phyloP scores from a whole-genome alignment of 2,888 invertebrate genomes.

The Meghimatium bilineatum region DNA sequence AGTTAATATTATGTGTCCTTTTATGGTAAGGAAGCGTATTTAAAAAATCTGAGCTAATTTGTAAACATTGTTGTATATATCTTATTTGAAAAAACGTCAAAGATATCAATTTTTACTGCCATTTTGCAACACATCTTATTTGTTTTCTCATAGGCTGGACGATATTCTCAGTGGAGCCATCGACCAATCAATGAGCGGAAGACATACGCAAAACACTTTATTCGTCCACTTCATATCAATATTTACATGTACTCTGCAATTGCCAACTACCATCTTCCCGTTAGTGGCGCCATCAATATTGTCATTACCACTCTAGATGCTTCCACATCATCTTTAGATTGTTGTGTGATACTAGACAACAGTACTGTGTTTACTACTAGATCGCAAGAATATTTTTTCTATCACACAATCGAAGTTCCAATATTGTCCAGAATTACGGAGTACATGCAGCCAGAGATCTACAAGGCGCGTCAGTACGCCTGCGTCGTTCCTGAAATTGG shows the following conservation, averaged over 20 bases:
- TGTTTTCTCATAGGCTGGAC: constrained; percentile 9
- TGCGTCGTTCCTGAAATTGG: constrained; percentile 47
- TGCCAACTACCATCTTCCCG: constrained; percentile 42
- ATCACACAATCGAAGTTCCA: constrained; percentile 37
- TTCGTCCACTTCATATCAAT: constrained; percentile 3
- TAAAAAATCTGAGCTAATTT: too few relatives aligned
- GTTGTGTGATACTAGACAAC: constrained; percentile 46
- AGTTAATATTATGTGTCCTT: too few relatives aligned
- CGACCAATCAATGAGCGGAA: not conserved
- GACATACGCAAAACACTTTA: constrained; percentile 14
- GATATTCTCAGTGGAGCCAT: constrained; percentile 13
- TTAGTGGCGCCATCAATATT: constrained; percentile 41
- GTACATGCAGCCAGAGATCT: constrained; percentile 12
- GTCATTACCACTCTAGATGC: constrained; percentile 48
- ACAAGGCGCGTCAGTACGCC: constrained; percentile 26
- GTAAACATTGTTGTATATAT: too few relatives aligned
- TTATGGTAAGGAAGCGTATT: too few relatives aligned
- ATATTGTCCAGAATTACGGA: constrained; percentile 11
- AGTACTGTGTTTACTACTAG: constrained; percentile 27
- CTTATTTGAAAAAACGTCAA: too few relatives aligned
- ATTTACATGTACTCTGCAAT: constrained; percentile 52
- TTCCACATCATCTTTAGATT: constrained; percentile 5
- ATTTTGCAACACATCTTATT: too few relatives aligned
- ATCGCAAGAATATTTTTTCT: constrained; percentile 38
- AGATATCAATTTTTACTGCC: too few relatives aligned